These are phyloP conservation scores for Lissonota sp. DNA, from an alignment of 2,888 invertebrate species.

Conservation along the genomic window DNA sequence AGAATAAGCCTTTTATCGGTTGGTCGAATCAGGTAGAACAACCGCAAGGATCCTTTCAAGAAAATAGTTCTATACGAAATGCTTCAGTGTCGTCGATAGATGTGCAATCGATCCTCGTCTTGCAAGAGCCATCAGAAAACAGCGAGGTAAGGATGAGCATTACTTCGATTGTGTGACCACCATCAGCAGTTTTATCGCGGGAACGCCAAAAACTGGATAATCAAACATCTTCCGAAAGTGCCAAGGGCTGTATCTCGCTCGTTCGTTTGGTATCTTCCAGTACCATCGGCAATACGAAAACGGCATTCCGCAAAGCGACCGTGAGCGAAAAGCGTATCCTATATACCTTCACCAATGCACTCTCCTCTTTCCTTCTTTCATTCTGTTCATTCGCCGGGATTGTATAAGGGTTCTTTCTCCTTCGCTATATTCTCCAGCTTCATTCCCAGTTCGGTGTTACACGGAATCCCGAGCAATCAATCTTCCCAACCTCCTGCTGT, in stretches of 20 bases:
- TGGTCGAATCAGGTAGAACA: no score
- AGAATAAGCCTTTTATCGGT: no score
- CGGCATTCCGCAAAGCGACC: conserved; percentile 62
- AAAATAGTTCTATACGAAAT: no score
- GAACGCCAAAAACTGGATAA: conserved; percentile 20
- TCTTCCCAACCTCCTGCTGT: conserved; percentile 65
- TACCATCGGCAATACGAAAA: conserved; percentile 39
- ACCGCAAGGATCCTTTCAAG: no score
- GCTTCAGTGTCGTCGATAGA: no score
- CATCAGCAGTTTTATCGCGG: not conserved
- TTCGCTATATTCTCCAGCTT: conserved; percentile 24
- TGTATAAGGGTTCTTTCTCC: conserved; percentile 48
- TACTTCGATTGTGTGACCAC: not conserved
- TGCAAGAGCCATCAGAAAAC: no score
- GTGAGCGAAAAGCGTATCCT: conserved; percentile 36
- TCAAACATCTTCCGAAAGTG: conserved; percentile 3
- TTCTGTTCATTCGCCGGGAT: conserved; percentile 33
- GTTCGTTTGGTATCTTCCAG: not conserved
- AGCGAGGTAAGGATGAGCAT: not conserved
- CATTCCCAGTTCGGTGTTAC: conserved; percentile 60
- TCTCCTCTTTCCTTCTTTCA: conserved; percentile 19
- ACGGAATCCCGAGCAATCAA: conserved; percentile 73
- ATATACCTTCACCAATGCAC: not conserved
- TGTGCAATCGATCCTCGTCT: no score
- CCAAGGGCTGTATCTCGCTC: conserved; percentile 22